A percentile compares a stretch with the other conserved stretches of the same genome.
These are phyloP conservation scores for Rousettus madagascariensis DNA, from an alignment of 2,797 vertebrate genomes.

Conservation along the genomic window DNA sequence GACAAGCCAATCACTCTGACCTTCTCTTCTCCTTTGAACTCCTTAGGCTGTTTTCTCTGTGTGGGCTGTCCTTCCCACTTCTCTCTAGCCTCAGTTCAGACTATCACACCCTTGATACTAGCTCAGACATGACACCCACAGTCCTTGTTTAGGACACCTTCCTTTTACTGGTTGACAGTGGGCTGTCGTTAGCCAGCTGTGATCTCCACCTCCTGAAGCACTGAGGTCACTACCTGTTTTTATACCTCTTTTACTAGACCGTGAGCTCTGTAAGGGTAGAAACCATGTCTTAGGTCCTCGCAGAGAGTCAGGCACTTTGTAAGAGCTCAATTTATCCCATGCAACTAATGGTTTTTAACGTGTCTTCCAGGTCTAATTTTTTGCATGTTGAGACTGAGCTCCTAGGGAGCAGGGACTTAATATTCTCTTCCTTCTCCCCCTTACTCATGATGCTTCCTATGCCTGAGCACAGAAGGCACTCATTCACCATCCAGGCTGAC, in stretches of 20 bases:
- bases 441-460: background rate
- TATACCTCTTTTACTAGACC: constrained; percentile 11
- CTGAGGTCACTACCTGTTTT: background rate
- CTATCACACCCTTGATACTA: background rate
- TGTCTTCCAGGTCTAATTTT: background rate
- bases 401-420: background rate
- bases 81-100: background rate
- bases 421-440: background rate
- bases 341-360: background rate
- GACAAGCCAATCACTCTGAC: background rate
- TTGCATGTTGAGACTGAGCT: background rate
- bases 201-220: background rate
- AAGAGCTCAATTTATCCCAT: background rate
- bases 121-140: background rate
- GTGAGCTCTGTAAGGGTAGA: background rate
- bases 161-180: background rate
- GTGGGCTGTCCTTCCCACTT: background rate
- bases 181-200: background rate
- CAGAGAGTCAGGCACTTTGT: background rate
- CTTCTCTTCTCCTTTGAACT: background rate
- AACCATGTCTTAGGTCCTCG: background rate
- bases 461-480: background rate
- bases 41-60: background rate
- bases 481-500: background rate
- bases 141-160: background rate